Base-by-base conservation (phyloP, 2,888 invertebrate genomes). In the Saturnia pavonia region DNA sequence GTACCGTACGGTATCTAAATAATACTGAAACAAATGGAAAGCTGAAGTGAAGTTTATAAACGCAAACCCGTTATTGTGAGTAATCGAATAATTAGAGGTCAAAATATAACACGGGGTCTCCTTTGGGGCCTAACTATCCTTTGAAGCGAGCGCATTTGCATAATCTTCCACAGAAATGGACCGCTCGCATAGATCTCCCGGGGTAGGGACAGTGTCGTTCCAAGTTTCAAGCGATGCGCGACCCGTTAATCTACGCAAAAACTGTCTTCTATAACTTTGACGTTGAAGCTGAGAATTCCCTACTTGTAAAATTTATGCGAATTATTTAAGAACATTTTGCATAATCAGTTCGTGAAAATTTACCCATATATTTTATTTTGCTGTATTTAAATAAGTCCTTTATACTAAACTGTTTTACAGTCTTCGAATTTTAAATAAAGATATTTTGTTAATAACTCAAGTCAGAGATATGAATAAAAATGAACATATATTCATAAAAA, bases 141-240 rank as follows among this genome's bases (percentile, higher is more conserved):
- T 74, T 77, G 68, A 72, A 67, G 71, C 63, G 69, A 40, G 65
- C 60, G 69, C 69, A 82, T 82, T 82, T 81, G 73, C 84, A 82
- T 84, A 85, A 83, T 81, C 80, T 80, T 78, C 75, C 77, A 75
- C 70, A 34, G 72, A 75, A 74, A 78, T 70, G 73, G 74, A 72
- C 74, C 72, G 70, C 63, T 67, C 69, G 73, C 70, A 43, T 73
- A 71, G 43, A 71, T 71, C 73, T 70, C 51, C 19, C 34, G 51
- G 51, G 54, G 48, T 48, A 27, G 34, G 68, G 45, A 42, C 51
- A 51, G 34, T 40, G 51, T 16, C 63, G 70, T 67, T 48, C 42
- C 68, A 72, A 73, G 40, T 51, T 27, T 48, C 2, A 27, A 72
- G 72, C 16, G 22, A 51, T 63, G 25, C 40, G 42, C 40, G 40